Base-by-base conservation (phyloP, 2,113 vertebrate species). In the Hemibagrus wyckioides region DNA sequence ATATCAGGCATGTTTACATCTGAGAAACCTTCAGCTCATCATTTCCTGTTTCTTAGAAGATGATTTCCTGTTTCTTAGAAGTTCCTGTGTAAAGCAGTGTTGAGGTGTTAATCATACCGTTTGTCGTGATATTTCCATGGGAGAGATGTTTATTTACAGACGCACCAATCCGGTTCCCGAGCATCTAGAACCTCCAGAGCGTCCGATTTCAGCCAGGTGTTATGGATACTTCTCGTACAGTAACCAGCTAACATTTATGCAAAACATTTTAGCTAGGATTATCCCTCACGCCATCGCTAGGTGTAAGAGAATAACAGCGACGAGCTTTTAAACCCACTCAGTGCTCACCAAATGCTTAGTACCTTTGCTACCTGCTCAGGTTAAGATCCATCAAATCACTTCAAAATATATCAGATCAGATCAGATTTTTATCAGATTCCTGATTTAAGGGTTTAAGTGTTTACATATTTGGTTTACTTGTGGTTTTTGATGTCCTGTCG, bases 1-100 rank as follows among this genome's bases (percentile, higher is more conserved):
- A 39, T 83, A 57, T 19, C 28, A 61, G 4, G 0, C 44, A 75
- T 75, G 71, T 89, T 88, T 82, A 52, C 48, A n/a, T n/a, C n/a
- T n/a, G n/a, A n/a, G n/a, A n/a, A n/a, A n/a, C n/a, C n/a, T n/a
- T n/a, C n/a, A n/a, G n/a, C n/a, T n/a, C 73, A 76, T 50, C 23
- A 48, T 76, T 80, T 69, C 59, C 50, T 88, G 36, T 57, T 67
- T 67, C 39, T 5, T 0, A 75, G 71, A 28, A 6, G 4, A 11
- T 28, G 21, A 41, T 63, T 71, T 41, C 50, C n/a, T n/a, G n/a
- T n/a, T 67, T 67, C 39, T 5, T 0, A 75, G 71, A 28, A 6
- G 4, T 71, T 41, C 50, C 82, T 71, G 17, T 9, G 50, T 73
- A 15, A 36, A 84, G 50, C 83, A 41, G 63, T 84, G 82, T 56